These are phyloP conservation scores for Globia sparganii DNA, from an alignment of 2,888 invertebrate species.

Conservation along the genomic window DNA sequence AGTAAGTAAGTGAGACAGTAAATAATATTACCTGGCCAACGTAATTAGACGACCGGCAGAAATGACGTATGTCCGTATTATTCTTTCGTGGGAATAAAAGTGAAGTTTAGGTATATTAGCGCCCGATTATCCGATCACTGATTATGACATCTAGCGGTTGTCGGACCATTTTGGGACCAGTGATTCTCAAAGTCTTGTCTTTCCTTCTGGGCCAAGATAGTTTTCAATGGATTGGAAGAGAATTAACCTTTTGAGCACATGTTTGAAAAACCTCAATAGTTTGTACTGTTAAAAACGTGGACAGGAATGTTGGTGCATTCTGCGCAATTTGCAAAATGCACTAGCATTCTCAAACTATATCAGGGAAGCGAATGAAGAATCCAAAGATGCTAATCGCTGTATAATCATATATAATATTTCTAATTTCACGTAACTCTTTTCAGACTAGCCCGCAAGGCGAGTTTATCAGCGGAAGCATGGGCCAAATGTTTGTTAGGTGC, in stretches of 20 bases:
- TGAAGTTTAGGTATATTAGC: too few species aligned
- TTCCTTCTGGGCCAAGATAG: not conserved
- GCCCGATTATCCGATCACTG: too few species aligned
- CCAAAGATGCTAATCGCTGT: not conserved
- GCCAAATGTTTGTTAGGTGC: constrained; percentile 96
- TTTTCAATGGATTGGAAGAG: not conserved
- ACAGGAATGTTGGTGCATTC: too few species aligned
- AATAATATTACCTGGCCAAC: too few species aligned
- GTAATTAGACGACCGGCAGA: too few species aligned
- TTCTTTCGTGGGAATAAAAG: too few species aligned
- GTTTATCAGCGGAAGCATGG: constrained; percentile 96
- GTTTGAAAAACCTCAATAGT: not conserved
- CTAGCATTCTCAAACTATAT: too few species aligned
- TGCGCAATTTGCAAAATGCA: not conserved
- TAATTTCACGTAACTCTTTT: constrained; percentile 1
- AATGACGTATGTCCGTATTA: too few species aligned
- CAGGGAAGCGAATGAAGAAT: not conserved
- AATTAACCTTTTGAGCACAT: not conserved
- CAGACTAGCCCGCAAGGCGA: constrained; percentile 91
- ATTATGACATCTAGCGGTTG: too few species aligned
- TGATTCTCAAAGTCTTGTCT: not conserved
- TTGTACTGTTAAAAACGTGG: too few species aligned
- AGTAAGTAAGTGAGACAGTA: too few species aligned
- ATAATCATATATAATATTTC: not conserved
- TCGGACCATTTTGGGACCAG: not conserved